phyloP scores from a whole-genome alignment of 2,113 vertebrate species.

The Tamias sibiricus region DNA sequence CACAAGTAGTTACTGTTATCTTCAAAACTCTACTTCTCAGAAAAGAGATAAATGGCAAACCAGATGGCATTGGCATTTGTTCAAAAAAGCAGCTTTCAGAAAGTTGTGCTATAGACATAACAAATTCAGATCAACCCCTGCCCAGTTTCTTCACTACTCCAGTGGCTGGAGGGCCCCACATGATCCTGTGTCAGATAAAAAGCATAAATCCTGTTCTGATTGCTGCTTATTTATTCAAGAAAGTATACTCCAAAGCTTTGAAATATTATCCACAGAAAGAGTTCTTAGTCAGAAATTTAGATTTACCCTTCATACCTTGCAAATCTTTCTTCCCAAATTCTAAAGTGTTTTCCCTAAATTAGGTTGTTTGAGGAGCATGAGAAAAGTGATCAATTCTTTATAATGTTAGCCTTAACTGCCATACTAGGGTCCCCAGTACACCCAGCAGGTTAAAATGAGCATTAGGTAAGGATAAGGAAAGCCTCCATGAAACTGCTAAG shows the following conservation, averaged over 20 bases:
- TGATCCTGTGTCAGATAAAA: not conserved
- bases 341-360: not conserved
- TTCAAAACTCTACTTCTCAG: not conserved
- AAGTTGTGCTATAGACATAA: not conserved
- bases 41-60: not conserved
- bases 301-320: not conserved
- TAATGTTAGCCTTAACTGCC: not conserved
- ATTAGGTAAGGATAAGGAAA: not conserved
- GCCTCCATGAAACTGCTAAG: not conserved
- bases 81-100: not conserved
- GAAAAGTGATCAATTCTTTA: not conserved
- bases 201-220: not conserved
- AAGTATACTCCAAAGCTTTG: not conserved
- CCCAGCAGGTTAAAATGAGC: not conserved
- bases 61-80: not conserved
- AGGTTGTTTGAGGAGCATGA: not conserved
- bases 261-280: not conserved
- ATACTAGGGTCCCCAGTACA: not conserved
- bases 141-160: fast-evolving
- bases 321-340: not conserved
- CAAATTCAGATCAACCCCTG: not conserved
- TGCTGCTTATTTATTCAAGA: not conserved
- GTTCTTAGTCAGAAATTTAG: not conserved
- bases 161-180: fast-evolving
- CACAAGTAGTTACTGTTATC: not conserved